Conservation (phyloP, 2,113 vertebrate genomes). For the Arothron firmamentum region DNA sequence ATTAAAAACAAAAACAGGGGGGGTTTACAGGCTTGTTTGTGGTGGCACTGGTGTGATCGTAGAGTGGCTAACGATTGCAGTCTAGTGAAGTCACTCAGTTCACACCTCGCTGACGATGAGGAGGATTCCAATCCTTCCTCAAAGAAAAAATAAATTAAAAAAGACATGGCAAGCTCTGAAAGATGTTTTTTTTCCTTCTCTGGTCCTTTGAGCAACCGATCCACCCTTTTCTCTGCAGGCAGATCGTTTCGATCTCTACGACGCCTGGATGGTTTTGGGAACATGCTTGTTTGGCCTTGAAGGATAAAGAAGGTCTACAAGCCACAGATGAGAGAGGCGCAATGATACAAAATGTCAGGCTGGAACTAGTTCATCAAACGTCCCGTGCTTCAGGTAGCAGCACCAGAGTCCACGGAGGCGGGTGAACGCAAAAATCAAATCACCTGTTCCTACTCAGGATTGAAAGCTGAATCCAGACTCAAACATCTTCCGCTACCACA, state of each 20-base stretch:
- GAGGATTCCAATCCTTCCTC: constrained; percentile 36
- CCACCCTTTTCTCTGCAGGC: not conserved
- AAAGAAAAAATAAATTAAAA: not conserved
- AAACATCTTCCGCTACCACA: constrained; percentile 16
- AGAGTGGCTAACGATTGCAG: constrained; percentile 24
- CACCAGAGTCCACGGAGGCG: constrained; percentile 15
- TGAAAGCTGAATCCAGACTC: constrained; percentile 32
- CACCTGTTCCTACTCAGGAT: constrained; percentile 28
- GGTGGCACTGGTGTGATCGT: constrained; percentile 43
- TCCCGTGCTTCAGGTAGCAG: constrained; percentile 18
- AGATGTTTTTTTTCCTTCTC: constrained; percentile 11
- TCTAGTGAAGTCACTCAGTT: constrained; percentile 30
- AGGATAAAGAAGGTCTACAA: constrained; percentile 7
- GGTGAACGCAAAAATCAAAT: constrained; percentile 6
- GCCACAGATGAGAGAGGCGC: not conserved
- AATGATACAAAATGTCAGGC: constrained; percentile 2
- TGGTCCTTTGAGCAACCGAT: not conserved
- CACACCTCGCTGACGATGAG: constrained; percentile 23
- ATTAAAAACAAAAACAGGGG: not conserved
- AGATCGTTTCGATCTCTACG: not conserved
- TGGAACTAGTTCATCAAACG: constrained; percentile 12
- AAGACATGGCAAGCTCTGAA: constrained; percentile 22
- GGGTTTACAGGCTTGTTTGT: constrained; percentile 43
- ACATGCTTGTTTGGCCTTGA: constrained; percentile 17
- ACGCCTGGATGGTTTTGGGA: constrained; percentile 2